These are phyloP conservation scores for Ricordea florida DNA, from an alignment of 92 coral and sea anemone genomes.

Conservation along the genomic window DNA sequence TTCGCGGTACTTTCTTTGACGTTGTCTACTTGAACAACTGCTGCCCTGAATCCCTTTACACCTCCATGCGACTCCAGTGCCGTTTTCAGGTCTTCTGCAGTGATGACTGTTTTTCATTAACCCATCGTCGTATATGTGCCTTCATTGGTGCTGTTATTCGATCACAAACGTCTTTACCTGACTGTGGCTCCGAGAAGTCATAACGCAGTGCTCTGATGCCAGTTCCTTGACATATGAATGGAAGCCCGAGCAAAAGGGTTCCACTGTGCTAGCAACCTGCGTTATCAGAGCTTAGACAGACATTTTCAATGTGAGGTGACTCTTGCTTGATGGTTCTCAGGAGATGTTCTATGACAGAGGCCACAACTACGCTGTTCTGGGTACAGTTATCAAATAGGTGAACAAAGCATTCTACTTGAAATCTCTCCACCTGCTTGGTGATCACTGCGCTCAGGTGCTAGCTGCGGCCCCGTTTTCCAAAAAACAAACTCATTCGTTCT, in stretches of 20 bases:
- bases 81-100: slow-evolving; percentile 30
- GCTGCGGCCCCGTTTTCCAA: slow-evolving; percentile 27
- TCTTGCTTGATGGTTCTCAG: slow-evolving; percentile 37
- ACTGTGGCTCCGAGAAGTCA: slow-evolving; percentile 42
- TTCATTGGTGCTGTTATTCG: slow-evolving; percentile 22
- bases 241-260: slow-evolving; percentile 5
- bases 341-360: slow-evolving; percentile 33
- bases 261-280: slow-evolving; percentile 47
- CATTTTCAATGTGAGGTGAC: slow-evolving; percentile 34
- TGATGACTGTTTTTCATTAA: slow-evolving; percentile 22
- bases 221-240: slow-evolving; percentile 14
- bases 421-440: slow-evolving; percentile 19
- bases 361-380: slow-evolving; percentile 38
- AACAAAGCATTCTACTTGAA: slow-evolving; percentile 41
- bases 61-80: slow-evolving; percentile 35
- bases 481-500: slow-evolving; percentile 29
- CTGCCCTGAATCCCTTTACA: slow-evolving; percentile 33
- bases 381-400: slow-evolving; percentile 39
- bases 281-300: slow-evolving; percentile 44
- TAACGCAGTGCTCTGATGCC: slow-evolving; percentile 17
- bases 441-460: slow-evolving; percentile 37
- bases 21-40: slow-evolving; percentile 29
- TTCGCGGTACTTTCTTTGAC: not conserved
- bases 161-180: slow-evolving; percentile 22
- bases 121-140: slow-evolving; percentile 16